phyloP scores from a whole-genome alignment of 2,113 vertebrate species.

The Gallinago media region DNA sequence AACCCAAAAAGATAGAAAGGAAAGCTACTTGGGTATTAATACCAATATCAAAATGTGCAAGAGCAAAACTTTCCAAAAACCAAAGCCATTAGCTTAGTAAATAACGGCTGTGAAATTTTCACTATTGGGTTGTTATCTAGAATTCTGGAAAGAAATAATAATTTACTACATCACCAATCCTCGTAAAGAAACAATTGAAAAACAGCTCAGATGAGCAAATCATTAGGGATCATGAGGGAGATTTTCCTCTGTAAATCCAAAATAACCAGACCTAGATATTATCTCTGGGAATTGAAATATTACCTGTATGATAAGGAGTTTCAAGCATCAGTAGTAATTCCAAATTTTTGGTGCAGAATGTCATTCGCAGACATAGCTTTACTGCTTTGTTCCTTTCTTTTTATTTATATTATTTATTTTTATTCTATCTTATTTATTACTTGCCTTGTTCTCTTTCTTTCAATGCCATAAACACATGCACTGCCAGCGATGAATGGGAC shows the following conservation, averaged over 20 bases:
- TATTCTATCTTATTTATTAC: no score
- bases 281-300: background rate
- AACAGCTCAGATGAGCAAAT: background rate
- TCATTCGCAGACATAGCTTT: background rate
- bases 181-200: background rate
- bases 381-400: background rate
- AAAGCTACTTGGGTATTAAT: background rate
- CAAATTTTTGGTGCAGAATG: background rate
- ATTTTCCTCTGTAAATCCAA: background rate
- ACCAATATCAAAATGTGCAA: background rate
- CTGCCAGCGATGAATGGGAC: background rate
- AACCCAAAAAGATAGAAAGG: background rate
- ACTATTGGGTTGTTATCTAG: slow-evolving; percentile 83
- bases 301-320: background rate
- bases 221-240: background rate
- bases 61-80: slow-evolving; percentile 80
- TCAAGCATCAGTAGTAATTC: background rate
- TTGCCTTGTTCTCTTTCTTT: no score
- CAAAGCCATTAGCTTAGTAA: slow-evolving; percentile 78
- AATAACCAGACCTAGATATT: background rate
- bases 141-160: slow-evolving; percentile 71
- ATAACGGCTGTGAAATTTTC: slow-evolving; percentile 76
- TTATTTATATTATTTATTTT: background rate
- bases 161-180: background rate
- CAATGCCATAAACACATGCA: background rate